Base-by-base conservation (phyloP, 2,797 vertebrate genomes). In the Ibycter americanus region DNA sequence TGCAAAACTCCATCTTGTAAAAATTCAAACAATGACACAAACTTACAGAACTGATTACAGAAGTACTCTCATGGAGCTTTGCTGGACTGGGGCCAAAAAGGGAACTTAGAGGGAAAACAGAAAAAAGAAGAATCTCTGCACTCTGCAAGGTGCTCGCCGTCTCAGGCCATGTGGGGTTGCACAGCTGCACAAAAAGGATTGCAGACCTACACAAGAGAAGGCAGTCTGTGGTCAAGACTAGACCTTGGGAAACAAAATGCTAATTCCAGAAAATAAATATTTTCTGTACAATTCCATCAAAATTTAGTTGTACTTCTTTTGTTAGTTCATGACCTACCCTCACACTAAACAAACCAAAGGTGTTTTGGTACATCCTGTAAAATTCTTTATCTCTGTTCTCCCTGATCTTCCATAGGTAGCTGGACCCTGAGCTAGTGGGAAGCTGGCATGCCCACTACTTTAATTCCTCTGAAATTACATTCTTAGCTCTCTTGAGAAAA, bases 1-100 rank as follows among this genome's bases (percentile, higher is more conserved):
- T 79, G 3, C 42, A 77, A 74, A 92, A 91, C 2, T 2, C 3
- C 22, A 15, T 56, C 36, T 32, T 83, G 52, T 56, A 71, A 91
- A 86, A 88, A 86, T 74, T 67, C 47, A 71, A 72, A 85, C 46
- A 81, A 29, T 68, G 18, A 26, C 34, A 66, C 16, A 76, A 95
- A 92, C 23, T 92, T 66, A 78, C 59, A 76, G 67, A 78, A 68
- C 52, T 62, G 67, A 58, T 74, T 81, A 26, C 26, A 56, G 34
- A 92, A 66, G 18, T 23, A 51, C 18, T 91, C 7, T 55, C 10
- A 18, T 17, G 6, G 31, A 65, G 11, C 2, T 77, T 36, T 34
- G 12, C 27, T 87, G 36, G 52, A 71, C 61, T 72, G 52, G 6
- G 84, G 9, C 19, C 15, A 27, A 74, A 91, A n/a, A 58, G 14